Base-by-base conservation (phyloP, 1,140 invertebrate genomes). In the Drosophila ambigua region DNA sequence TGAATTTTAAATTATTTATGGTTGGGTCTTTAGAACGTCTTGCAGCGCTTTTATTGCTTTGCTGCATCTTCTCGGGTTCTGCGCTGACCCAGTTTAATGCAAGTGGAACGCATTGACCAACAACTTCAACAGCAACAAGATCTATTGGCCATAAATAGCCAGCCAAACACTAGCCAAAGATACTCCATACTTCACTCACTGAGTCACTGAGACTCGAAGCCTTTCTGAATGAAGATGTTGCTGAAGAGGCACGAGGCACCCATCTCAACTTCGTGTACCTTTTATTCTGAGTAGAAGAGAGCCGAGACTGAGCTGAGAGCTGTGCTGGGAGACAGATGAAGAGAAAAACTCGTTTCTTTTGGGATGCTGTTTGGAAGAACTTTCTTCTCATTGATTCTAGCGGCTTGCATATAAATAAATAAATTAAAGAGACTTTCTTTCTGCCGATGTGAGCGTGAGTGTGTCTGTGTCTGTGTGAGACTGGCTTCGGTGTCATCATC, bases 371-470 rank as follows among this genome's bases (percentile, higher is more conserved):
- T 24, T 64, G 68, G 59, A 26, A 80, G 82, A 85, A 85, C 82
- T 85, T 85, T 85, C 82, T 82, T 81, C 66, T 75, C 82, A 82
- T 82, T 82, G 82, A 85, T 85, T 85, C 82, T 87, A 75, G 78
- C 75, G 78, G 74, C 65, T 64, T 77, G 78, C 78, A 87, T 85
- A 82, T 78, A 85, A 85, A 88, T 83, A 87, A 69, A 87, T 79
- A 88, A 87, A 87, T 88, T 87, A 88, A 84, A 77, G 72, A 69
- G 79, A 87, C 83, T 88, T 87, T 87, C 83, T 87, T 88, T 88
- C 49, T 66, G 77, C 53, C 69, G 31, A 41, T 39, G 65, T 68
- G 50, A 55, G 63, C 52, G 63, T 68, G 60, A 31, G 43, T 48
- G 9, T 13, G 1, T 16, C 16, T 16, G 16, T 16, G 16, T 16